Base-by-base conservation (phyloP, 1,140 invertebrate species). In the Bombyx mandarina region DNA sequence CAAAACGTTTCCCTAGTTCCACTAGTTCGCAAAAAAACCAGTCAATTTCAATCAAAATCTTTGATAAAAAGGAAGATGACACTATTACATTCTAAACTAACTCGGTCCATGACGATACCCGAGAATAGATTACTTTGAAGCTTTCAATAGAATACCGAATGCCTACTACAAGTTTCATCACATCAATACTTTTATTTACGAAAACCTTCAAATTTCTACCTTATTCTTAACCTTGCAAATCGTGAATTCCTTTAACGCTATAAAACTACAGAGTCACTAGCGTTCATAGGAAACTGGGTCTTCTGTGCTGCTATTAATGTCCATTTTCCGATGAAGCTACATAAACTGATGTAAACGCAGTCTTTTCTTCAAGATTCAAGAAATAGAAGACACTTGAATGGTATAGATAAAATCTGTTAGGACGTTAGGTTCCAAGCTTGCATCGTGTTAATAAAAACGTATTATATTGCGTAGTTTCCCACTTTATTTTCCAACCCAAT, bases 111-210 rank as follows among this genome's bases (percentile, higher is more conserved):
- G 26, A 43, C 45, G 57, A 46, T 54, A 45, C 44, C 61, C 58
- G 61, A 57, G 59, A 63, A 63, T 63, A 57, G 61, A 59, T 59
- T 56, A 55, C 47, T 26, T 48, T 52, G 61, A 63, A 63, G 59
- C 57, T 57, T 52, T 52, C 61, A 49, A 45, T 56, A 59, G 58
- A 63, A 63, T 59, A 54, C 54, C 51, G 48, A 52, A 52, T 54
- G 43, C 54, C 54, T 57, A 56, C 56, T 56, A 63, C 61, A 59
- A 35, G 26, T 35, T 35, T 5, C 57, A 52, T 56, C 54, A 52
- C 48, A 58, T 56, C 54, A 63, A 35, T 35, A 3, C 26, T 35
- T 35, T 35, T 35, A 35, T 1, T 35, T 35, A 18, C 12, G 12
- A 18, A 18, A 35, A 26, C 43, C 49, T 44, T 1, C 54, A 9